phyloP scores from a whole-genome alignment of 2,888 invertebrate species.

The Leistus spinibarbis region DNA sequence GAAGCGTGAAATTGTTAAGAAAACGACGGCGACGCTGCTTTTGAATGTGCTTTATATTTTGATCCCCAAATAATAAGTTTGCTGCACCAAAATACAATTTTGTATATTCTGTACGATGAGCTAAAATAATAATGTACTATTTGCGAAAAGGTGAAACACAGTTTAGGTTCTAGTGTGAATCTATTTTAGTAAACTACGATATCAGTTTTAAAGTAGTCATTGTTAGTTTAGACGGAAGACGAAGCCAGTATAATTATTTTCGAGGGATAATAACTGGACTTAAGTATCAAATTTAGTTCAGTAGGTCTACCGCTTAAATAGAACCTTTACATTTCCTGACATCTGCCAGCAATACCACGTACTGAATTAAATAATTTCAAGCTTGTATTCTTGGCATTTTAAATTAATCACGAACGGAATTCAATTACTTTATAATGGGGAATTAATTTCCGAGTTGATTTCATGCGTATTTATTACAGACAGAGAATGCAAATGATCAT shows the following conservation, averaged over 20 bases:
- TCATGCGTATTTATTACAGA: background rate
- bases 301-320: constrained; percentile 22
- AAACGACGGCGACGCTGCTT: background rate
- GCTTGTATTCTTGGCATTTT: constrained; percentile 21
- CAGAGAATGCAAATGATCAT: background rate
- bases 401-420: constrained; percentile 34
- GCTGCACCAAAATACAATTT: background rate
- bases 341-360: constrained; percentile 33
- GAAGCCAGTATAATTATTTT: constrained; percentile 19
- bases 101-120: no score
- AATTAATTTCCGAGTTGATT: background rate
- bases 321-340: constrained; percentile 15
- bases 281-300: constrained; percentile 23
- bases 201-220: no score
- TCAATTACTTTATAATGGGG: constrained; percentile 28
- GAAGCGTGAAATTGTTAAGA: constrained; percentile 11
- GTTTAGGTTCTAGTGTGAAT: no score
- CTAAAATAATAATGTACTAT: no score
- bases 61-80: background rate
- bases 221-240: no score
- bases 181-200: no score
- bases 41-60: background rate
- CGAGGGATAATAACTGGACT: constrained; percentile 22
- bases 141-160: no score
- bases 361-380: constrained; percentile 36